Conservation (phyloP, 2,113 vertebrate genomes). For the Oncorhynchus masou region DNA sequence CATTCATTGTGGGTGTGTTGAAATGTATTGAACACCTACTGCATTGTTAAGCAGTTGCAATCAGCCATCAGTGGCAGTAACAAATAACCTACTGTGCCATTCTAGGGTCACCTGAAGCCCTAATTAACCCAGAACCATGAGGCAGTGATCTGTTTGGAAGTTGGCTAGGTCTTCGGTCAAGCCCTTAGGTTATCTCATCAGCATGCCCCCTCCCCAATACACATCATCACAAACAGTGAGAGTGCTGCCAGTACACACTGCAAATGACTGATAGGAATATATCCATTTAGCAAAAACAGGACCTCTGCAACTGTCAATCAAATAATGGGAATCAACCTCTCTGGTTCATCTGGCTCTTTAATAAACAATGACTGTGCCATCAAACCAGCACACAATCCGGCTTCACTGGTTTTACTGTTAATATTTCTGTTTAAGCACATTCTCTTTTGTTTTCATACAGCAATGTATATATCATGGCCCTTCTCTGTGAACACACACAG, state of each 20-base stretch:
- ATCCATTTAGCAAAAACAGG: neutral
- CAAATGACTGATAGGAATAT: slow-evolving; percentile 8
- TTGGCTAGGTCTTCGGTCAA: slow-evolving; percentile 17
- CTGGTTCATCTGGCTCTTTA: neutral
- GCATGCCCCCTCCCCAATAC: neutral
- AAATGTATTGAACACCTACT: neutral
- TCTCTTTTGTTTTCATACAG: neutral
- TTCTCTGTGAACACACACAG: too few species aligned
- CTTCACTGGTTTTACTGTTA: neutral
- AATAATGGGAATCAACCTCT: neutral
- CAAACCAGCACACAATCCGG: neutral
- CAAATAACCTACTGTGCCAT: slow-evolving; percentile 1
- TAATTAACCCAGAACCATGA: slow-evolving; percentile 16
- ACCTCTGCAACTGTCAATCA: neutral
- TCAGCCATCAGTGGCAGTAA: slow-evolving; percentile 4
- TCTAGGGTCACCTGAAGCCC: slow-evolving; percentile 14
- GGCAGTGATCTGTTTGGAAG: slow-evolving; percentile 11
- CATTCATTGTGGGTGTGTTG: neutral
- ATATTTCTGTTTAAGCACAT: neutral
- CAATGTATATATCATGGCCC: neutral
- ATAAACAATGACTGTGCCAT: neutral
- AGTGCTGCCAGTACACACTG: slow-evolving; percentile 8
- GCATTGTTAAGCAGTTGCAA: slow-evolving; percentile 22
- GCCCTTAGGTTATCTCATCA: slow-evolving; percentile 4
- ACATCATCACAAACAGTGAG: neutral